phyloP scores from a whole-genome alignment of 2,888 invertebrate species.

The Eilema depressum region DNA sequence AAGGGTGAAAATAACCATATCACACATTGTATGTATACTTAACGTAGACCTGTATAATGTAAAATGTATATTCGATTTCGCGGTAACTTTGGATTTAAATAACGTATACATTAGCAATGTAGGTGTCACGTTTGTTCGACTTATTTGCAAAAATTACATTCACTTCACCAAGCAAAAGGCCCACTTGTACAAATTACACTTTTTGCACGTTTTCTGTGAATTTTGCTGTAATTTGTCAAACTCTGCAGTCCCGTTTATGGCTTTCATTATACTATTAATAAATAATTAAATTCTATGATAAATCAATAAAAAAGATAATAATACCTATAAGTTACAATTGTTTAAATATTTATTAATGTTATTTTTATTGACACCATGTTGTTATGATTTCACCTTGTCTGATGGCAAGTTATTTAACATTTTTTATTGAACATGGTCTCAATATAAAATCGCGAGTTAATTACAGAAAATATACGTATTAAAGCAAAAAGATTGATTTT shows the following conservation, averaged over 20 bases:
- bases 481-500: too few species aligned
- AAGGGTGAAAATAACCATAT: constrained; percentile 81
- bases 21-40: constrained; percentile 80
- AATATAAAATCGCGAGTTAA: too few species aligned
- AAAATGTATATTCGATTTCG: constrained; percentile 70
- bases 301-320: too few species aligned
- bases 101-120: constrained; percentile 47
- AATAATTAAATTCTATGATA: too few species aligned
- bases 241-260: neutral
- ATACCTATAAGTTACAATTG: too few species aligned
- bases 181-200: neutral
- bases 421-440: too few species aligned
- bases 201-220: neutral
- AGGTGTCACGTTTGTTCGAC: constrained; percentile 44
- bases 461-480: too few species aligned
- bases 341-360: too few species aligned
- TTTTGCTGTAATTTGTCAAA: neutral
- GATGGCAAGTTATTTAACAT: too few species aligned
- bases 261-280: too few species aligned
- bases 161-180: neutral
- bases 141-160: constrained; percentile 29
- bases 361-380: too few species aligned
- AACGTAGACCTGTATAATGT: constrained; percentile 67
- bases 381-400: too few species aligned
- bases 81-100: constrained; percentile 56